Evolutionary conservation across 92 coral and sea anemone genomes (phyloP).

Genomic region (Zoanthus sansibaricus): DNA sequence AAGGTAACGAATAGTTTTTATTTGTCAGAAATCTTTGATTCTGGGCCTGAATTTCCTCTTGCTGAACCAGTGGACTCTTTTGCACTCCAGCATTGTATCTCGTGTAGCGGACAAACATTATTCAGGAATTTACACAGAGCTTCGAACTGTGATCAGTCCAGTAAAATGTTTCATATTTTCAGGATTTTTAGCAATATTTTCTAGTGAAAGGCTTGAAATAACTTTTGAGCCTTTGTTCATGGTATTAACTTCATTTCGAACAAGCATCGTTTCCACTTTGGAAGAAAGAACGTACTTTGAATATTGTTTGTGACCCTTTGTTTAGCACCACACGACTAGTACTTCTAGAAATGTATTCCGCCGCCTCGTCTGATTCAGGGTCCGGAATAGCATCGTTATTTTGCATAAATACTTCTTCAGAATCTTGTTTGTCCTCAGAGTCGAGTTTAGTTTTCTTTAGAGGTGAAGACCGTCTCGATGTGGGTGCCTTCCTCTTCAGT

Average conservation of each 20-base stretch:
- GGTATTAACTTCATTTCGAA: background rate
- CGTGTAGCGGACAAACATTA: no score
- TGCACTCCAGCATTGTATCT: no score
- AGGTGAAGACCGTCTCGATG: background rate
- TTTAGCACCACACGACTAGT: background rate
- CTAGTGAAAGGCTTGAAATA: background rate
- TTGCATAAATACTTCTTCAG: background rate
- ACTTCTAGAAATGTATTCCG: background rate
- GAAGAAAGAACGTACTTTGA: background rate
- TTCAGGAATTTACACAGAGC: no score
- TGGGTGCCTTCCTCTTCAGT: background rate
- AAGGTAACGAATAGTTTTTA: no score
- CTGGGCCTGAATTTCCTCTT: no score
- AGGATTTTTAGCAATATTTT: background rate
- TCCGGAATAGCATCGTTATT: background rate
- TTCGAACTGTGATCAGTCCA: no score
- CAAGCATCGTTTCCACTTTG: background rate
- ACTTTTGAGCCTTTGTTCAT: background rate
- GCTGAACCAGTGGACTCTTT: no score
- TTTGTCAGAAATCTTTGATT: no score
- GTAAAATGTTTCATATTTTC: no score
- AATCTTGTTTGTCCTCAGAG: slow-evolving; percentile 1
- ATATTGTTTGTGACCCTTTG: background rate
- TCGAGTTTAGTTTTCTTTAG: background rate
- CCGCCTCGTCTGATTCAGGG: background rate